phyloP scores from a whole-genome alignment of 2,797 vertebrate species.

The Vespertilio murinus region DNA sequence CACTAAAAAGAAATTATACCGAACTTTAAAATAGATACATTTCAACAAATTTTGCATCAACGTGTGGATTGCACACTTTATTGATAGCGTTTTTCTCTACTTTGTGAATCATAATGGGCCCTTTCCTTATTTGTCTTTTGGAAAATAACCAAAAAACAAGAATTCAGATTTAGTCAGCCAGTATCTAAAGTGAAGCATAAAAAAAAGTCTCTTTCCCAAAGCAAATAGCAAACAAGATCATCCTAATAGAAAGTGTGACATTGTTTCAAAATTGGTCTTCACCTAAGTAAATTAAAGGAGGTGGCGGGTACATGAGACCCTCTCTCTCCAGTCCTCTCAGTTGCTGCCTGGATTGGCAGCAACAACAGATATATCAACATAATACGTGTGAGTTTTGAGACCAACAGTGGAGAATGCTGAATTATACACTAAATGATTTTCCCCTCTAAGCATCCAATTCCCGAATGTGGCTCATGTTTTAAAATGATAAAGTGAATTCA shows the following conservation, averaged over 20 bases:
- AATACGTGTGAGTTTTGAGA: background rate
- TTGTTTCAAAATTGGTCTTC: background rate
- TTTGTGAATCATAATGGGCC: background rate
- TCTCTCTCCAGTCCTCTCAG: background rate
- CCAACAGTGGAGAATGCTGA: background rate
- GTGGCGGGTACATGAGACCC: background rate
- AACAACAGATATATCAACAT: background rate
- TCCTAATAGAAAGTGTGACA: background rate
- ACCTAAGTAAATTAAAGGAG: background rate
- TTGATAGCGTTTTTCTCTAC: background rate
- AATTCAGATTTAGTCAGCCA: background rate
- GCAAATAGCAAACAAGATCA: background rate
- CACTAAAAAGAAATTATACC: background rate
- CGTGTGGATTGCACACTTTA: background rate
- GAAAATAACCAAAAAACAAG: background rate
- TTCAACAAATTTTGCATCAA: background rate
- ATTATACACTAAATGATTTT: background rate
- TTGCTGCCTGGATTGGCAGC: background rate
- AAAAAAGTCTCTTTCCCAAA: background rate
- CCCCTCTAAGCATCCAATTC: background rate
- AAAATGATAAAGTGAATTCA: background rate
- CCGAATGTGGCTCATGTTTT: background rate
- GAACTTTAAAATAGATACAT: background rate
- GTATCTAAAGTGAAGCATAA: background rate
- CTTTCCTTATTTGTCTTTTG: background rate